These are phyloP conservation scores for Tenualosa ilisha DNA, from an alignment of 2,797 vertebrate species.

Conservation along the genomic window DNA sequence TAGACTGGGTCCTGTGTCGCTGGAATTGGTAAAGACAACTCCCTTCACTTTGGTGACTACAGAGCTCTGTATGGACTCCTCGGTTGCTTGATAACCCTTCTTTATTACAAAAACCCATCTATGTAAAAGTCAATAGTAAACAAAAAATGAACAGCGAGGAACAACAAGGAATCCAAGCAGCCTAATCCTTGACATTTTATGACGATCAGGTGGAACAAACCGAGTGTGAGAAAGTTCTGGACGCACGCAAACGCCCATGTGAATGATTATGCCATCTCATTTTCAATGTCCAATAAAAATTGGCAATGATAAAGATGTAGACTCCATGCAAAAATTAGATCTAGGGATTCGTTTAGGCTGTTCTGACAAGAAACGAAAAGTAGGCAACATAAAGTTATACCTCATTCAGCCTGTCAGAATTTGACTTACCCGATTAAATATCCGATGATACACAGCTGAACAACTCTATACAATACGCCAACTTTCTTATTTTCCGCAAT, in stretches of 20 bases:
- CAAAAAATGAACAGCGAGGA: not conserved
- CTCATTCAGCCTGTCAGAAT: too few species aligned
- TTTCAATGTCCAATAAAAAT: too few species aligned
- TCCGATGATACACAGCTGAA: constrained; percentile 83
- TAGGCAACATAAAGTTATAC: too few species aligned
- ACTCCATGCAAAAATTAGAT: too few species aligned
- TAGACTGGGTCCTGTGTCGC: constrained; percentile 75
- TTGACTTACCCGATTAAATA: constrained; percentile 78
- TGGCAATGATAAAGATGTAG: too few species aligned
- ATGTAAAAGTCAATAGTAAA: constrained; percentile 30
- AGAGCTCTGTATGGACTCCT: constrained; percentile 85
- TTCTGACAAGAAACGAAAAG: too few species aligned
- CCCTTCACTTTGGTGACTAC: constrained; percentile 91
- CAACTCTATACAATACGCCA: constrained; percentile 84
- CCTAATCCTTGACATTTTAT: not conserved
- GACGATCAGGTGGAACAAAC: too few species aligned
- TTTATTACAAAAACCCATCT: constrained; percentile 92
- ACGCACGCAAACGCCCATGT: too few species aligned
- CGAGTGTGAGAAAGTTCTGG: too few species aligned
- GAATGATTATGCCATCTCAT: too few species aligned
- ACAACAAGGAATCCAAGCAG: not conserved
- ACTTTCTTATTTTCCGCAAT: constrained; percentile 87
- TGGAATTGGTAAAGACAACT: constrained; percentile 82
- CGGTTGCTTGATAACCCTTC: constrained; percentile 89
- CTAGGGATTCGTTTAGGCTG: too few species aligned